Percentiles rank a stretch among this genome's conserved stretches.
Conservation (phyloP, 2,113 vertebrate genomes). For the Heloderma charlesbogerti region DNA sequence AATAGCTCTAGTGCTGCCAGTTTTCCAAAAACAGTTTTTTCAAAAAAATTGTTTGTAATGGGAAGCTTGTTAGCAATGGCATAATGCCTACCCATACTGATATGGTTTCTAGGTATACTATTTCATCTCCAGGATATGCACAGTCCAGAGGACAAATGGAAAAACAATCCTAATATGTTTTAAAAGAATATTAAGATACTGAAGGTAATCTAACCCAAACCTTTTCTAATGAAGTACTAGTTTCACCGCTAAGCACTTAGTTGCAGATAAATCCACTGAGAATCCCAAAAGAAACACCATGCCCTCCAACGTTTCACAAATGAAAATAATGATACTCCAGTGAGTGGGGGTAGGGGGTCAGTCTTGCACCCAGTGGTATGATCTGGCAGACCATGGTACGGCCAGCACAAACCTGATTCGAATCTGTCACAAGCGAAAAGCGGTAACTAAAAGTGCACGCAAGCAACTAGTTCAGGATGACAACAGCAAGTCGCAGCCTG, state of each 20-base stretch:
- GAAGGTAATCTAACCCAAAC: neutral
- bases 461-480: neutral
- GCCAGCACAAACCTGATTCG: no score
- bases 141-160: neutral
- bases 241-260: neutral
- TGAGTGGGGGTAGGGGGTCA: no score
- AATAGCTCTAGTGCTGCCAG: neutral
- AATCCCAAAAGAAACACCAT: neutral
- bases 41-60: neutral
- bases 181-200: neutral
- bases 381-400: no score
- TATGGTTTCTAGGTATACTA: neutral
- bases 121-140: neutral
- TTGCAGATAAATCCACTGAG: neutral
- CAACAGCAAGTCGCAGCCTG: neutral
- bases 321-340: neutral
- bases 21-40: neutral
- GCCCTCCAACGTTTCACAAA: neutral
- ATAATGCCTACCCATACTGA: neutral
- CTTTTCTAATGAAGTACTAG: neutral
- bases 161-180: neutral
- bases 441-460: neutral
- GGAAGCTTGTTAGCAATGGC: neutral
- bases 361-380: no score
- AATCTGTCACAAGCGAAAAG: neutral